These are phyloP conservation scores for Drosophila falleni DNA, from an alignment of 2,888 invertebrate genomes.

Conservation along the genomic window DNA sequence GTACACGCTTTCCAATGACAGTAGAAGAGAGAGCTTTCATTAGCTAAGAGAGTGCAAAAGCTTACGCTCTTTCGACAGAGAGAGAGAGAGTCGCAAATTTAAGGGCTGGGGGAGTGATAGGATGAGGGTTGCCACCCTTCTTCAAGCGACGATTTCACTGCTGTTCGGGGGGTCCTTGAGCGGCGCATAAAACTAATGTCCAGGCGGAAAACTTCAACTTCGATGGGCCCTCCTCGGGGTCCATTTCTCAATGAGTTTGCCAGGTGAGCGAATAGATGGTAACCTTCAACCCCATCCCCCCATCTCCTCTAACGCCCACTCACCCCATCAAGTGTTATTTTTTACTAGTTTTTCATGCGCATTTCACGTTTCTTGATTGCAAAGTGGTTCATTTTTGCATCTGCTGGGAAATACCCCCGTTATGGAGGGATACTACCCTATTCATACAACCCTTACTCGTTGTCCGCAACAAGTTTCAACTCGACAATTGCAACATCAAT, in stretches of 20 bases:
- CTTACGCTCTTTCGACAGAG: not conserved
- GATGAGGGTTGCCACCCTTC: slow-evolving; percentile 2
- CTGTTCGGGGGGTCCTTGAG: slow-evolving; percentile 52
- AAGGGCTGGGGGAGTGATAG: not conserved
- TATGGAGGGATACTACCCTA: not conserved
- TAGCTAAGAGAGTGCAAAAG: slow-evolving; percentile 18
- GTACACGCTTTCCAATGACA: slow-evolving; percentile 40
- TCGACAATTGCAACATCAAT: slow-evolving; percentile 28
- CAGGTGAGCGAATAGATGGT: slow-evolving; percentile 28
- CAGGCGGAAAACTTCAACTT: slow-evolving; percentile 55
- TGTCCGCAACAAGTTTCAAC: slow-evolving; percentile 12
- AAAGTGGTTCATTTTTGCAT: slow-evolving; percentile 33
- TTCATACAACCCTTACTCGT: not conserved
- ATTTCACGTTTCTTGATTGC: slow-evolving; percentile 61
- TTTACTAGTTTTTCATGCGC: slow-evolving; percentile 44
- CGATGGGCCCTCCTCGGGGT: slow-evolving; percentile 49
- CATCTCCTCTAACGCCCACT: not conserved
- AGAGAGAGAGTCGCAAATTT: not conserved
- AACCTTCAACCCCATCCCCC: slow-evolving; percentile 12
- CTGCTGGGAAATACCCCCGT: slow-evolving; percentile 22
- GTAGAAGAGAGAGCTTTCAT: slow-evolving; percentile 35
- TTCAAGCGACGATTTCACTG: slow-evolving; percentile 32
- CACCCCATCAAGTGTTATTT: slow-evolving; percentile 27
- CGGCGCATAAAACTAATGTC: slow-evolving; percentile 64
- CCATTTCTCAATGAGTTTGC: slow-evolving; percentile 51